Conservation (phyloP, 2,888 invertebrate species). For the Cephus spinipes region DNA sequence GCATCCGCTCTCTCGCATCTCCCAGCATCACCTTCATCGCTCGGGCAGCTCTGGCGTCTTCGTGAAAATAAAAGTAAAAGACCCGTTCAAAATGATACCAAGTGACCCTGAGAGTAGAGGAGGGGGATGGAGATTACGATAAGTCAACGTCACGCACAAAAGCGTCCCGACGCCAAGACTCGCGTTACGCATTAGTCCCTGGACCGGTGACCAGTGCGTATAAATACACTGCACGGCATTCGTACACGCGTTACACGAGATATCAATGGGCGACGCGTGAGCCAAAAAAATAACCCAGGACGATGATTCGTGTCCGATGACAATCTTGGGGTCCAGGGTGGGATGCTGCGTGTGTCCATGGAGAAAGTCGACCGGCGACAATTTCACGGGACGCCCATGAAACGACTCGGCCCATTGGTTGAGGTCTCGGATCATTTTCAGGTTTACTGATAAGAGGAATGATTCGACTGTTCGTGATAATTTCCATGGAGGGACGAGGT, state of each 20-base stretch:
- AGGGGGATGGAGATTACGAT: neutral
- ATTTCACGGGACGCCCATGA: neutral
- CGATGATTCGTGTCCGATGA: neutral
- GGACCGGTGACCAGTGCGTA: neutral
- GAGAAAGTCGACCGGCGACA: neutral
- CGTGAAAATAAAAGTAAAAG: neutral
- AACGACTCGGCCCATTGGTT: neutral
- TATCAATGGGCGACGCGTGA: neutral
- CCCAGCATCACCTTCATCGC: neutral
- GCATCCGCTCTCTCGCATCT: neutral
- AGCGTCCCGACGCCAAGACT: neutral
- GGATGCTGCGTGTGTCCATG: neutral
- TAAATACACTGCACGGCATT: neutral
- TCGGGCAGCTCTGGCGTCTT: neutral
- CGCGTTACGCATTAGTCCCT: neutral
- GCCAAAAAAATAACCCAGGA: neutral
- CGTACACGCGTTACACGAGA: neutral
- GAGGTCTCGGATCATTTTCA: neutral
- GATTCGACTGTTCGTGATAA: neutral
- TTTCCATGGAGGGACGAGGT: neutral
- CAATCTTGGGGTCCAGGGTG: neutral
- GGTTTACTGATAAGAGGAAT: neutral
- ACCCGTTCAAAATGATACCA: neutral
- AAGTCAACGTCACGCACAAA: neutral
- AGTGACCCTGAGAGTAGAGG: neutral